phyloP scores from a whole-genome alignment of 2,113 vertebrate genomes.

The Forbesichthys papilliferus region DNA sequence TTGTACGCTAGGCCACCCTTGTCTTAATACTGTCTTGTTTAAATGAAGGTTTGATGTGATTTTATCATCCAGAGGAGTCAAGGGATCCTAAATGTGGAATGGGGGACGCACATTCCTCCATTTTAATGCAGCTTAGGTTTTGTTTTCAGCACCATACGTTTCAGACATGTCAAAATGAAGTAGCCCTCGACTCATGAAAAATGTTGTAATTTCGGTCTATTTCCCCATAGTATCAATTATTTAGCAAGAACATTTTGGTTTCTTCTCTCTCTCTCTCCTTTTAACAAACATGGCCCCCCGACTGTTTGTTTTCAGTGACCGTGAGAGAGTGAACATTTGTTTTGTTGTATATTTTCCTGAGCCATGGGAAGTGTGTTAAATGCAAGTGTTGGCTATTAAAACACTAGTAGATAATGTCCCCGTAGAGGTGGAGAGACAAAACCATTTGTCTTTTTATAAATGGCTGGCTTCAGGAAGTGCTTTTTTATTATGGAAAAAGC shows the following conservation, averaged over 20 bases:
- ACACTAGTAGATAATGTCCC: background rate
- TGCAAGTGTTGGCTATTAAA: background rate
- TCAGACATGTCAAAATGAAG: background rate
- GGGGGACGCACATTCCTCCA: background rate
- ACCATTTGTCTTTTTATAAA: background rate
- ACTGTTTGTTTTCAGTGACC: background rate
- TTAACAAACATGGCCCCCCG: background rate
- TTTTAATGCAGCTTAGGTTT: background rate
- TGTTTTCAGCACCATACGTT: background rate
- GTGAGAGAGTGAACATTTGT: background rate
- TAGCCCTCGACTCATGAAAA: background rate
- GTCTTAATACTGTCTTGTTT: background rate
- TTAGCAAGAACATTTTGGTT: background rate
- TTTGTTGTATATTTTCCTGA: background rate
- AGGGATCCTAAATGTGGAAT: background rate
- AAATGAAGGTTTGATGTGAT: slow-evolving; percentile 6
- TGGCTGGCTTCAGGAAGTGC: background rate
- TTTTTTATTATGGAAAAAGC: background rate
- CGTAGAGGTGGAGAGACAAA: background rate
- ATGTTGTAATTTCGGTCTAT: background rate
- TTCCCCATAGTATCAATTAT: slow-evolving; percentile 2
- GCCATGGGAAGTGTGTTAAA: background rate
- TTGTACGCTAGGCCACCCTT: background rate
- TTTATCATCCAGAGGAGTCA: background rate
- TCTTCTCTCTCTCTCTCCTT: background rate